Base-by-base conservation (phyloP, 1,140 invertebrate species). In the Phymorhynchus buccinoides region DNA sequence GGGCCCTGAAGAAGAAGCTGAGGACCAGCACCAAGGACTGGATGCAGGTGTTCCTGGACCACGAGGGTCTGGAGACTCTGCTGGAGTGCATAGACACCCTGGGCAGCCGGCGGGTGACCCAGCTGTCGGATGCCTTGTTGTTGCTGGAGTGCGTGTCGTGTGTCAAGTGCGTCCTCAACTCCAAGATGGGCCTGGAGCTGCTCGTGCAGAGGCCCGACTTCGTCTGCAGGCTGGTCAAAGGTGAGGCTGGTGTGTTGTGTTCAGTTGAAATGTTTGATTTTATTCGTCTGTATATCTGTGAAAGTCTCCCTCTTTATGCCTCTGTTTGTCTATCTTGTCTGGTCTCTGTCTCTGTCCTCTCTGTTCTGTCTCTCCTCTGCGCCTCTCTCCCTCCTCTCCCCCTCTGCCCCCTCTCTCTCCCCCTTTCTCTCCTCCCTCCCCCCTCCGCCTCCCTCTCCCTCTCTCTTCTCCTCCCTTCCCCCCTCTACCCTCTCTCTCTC, bases 81-180 rank as follows among this genome's bases (percentile, higher is more conserved):
- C 90, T 95, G 86, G 94, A 94, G 80, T 91, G 91, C 35, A 89
- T 95, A 83, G 92, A 94, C 42, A 89, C 90, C 12, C 87, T 94
- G 42, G 91, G 93, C 30, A 87, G 90, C 32, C 86, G 86, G 68
- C 87, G 89, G 4, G 90, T 91, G 32, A 88, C 85, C 16, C 87
- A 92, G 85, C 84, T 94, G 37, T 88, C 92, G 16, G 93, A 94
- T 56, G 93, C 93, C 22, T 79, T 94, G 35, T 84, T 93, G 18
- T 91, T 94, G 86, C 86, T 94, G 42, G 94, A 95, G 85, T 94
- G 93, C 87, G 92, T 95, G 4, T 82, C 89, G 4, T 94, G 94
- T 81, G 87, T 95, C 78, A 92, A 93, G 81, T 91, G 93, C 1
- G 92, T 95, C n/a, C 93, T 95, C 88, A 95, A 95, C 88, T 94